These are phyloP conservation scores for Lethocerus indicus DNA, from an alignment of 1,140 invertebrate genomes.

Conservation along the genomic window DNA sequence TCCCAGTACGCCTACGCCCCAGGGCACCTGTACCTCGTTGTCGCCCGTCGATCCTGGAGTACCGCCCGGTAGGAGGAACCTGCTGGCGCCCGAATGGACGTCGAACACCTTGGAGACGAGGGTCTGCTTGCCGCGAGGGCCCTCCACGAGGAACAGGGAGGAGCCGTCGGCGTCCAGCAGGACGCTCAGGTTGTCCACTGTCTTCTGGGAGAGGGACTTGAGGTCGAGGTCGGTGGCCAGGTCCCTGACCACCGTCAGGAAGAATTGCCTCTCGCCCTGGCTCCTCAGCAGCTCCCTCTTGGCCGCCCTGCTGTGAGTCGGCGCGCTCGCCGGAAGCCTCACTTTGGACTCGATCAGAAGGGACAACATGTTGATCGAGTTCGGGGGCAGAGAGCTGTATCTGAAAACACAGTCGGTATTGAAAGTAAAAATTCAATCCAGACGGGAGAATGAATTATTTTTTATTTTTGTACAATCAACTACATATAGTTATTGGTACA, in stretches of 20 bases:
- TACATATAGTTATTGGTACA: no score
- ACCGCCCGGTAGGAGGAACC: conserved; percentile 22
- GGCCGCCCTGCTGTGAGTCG: conserved; percentile 23
- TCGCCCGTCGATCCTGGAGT: conserved; percentile 17
- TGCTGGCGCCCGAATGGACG: conserved; percentile 23
- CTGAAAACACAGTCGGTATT: no score
- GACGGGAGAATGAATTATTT: no score
- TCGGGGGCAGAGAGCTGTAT: conserved; percentile 30
- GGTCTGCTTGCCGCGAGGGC: conserved; percentile 22
- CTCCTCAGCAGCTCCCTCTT: conserved; percentile 26
- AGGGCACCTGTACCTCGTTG: conserved; percentile 26
- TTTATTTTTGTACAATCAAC: no score
- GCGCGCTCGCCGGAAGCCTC: conserved; percentile 24
- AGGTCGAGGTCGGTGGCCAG: conserved; percentile 30
- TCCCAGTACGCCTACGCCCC: conserved; percentile 42
- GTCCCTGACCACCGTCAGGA: conserved; percentile 28
- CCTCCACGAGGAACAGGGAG: conserved; percentile 29
- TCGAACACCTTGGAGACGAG: conserved; percentile 30
- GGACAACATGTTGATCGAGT: conserved; percentile 29
- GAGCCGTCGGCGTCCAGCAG: conserved; percentile 29
- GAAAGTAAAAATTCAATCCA: no score
- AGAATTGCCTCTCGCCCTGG: conserved; percentile 28
- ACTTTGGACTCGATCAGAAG: conserved; percentile 32
- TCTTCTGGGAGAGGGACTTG: conserved; percentile 27
- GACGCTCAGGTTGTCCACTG: conserved; percentile 28